Conservation (phyloP, 2,113 vertebrate genomes). For the Naja naja region DNA sequence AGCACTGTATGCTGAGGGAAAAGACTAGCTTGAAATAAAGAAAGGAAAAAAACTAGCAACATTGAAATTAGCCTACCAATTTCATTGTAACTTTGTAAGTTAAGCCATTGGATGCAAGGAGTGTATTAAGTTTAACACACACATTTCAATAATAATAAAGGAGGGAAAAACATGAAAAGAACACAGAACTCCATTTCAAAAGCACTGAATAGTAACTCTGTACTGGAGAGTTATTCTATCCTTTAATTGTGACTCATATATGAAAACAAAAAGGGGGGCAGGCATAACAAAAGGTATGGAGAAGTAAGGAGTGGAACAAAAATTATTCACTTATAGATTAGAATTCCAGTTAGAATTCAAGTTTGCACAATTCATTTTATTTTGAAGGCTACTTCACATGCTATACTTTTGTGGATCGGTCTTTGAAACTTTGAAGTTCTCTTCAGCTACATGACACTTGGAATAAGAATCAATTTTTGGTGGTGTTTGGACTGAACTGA, state of each 20-base stretch:
- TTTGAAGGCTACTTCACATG: not conserved
- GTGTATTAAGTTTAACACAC: conserved; percentile 43
- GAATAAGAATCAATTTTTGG: not conserved
- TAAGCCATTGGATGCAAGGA: conserved; percentile 27
- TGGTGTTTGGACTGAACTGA: not conserved
- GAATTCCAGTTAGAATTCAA: not conserved
- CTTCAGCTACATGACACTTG: not conserved
- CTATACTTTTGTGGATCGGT: not conserved
- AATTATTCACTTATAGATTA: not conserved
- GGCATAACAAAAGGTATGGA: not conserved
- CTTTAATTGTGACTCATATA: conserved; percentile 43
- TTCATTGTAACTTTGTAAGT: conserved; percentile 3
- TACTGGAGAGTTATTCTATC: conserved; percentile 49
- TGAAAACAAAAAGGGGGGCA: conserved; percentile 20
- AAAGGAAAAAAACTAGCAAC: conserved; percentile 14
- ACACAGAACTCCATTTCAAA: conserved; percentile 40
- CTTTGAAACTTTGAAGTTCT: not conserved
- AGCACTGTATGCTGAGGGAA: not conserved
- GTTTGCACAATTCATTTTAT: not conserved
- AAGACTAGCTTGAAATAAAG: conserved; percentile 49
- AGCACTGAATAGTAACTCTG: conserved; percentile 42
- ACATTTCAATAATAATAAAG: conserved; percentile 51
- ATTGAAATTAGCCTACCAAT: not conserved
- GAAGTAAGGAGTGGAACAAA: not conserved
- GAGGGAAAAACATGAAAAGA: conserved; percentile 19